A percentile compares a stretch with the other conserved stretches of the same genome.
phyloP scores from a whole-genome alignment of 1,140 invertebrate species.

The Gryllus bimaculatus region DNA sequence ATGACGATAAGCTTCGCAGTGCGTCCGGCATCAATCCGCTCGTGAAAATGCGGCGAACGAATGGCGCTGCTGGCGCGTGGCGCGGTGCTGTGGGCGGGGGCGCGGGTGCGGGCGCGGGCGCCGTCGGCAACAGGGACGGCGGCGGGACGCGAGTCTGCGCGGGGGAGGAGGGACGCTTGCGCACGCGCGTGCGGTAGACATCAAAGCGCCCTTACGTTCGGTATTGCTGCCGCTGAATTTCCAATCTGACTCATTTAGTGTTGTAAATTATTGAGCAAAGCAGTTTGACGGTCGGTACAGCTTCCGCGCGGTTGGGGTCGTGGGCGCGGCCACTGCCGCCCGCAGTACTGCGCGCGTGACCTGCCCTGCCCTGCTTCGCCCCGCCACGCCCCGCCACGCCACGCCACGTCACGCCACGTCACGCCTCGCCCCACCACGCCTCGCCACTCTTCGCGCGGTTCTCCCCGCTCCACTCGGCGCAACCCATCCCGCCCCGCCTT shows the following conservation, averaged over 20 bases:
- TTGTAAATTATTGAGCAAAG: not conserved
- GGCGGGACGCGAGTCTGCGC: not conserved
- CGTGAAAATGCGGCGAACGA: not conserved
- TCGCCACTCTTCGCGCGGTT: too few relatives aligned
- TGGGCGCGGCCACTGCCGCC: too few relatives aligned
- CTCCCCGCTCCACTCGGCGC: too few relatives aligned
- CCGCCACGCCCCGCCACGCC: too few relatives aligned
- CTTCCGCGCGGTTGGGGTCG: not conserved
- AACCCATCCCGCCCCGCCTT: not conserved
- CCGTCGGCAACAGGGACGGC: too few relatives aligned
- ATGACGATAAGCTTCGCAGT: too few relatives aligned
- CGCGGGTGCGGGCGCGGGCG: too few relatives aligned
- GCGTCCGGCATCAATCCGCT: not conserved
- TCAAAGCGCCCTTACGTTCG: not conserved
- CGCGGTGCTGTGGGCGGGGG: too few relatives aligned
- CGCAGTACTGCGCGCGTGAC: too few relatives aligned
- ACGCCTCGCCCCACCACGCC: too few relatives aligned
- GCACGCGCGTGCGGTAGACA: not conserved
- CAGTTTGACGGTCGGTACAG: not conserved
- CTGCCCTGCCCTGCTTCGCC: too few relatives aligned
- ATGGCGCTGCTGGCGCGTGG: not conserved
- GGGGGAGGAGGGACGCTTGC: not conserved
- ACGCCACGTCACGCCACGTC: too few relatives aligned
- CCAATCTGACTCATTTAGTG: constrained; percentile 4
- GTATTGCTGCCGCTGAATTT: not conserved